Evolutionary conservation across 2,113 vertebrate genomes (phyloP), one percentile per base, ranked within the genome.

Genomic region (Chroicocephalus ridibundus): DNA sequence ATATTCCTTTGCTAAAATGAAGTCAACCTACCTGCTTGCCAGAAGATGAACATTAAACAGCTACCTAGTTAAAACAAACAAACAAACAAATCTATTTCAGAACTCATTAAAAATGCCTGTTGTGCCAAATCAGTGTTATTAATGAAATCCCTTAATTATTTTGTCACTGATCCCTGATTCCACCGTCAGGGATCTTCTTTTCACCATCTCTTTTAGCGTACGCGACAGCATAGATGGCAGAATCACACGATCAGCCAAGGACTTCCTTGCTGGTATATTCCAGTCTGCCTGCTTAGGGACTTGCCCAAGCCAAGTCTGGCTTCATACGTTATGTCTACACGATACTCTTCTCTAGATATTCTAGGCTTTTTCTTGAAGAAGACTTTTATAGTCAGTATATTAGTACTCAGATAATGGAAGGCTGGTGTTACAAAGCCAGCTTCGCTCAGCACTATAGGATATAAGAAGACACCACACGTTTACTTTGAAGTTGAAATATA

Each of bases 1-100:
- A 32, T 88, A 89, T 58, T 57, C 51, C 34, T 82, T 47, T 70
- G 32, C 66, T 82, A 93, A 94, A 96, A 91, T n/a, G 27, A 95
- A 86, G 75, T 88, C 9, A 55, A n/a, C 12, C 19, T 82, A 64
- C n/a, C 61, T 84, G 27, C 25, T 66, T 80, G 36, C 26, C 20
- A 70, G 24, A n/a, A 60, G 15, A 42, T 65, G 12, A 64, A 24
- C 54, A 51, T 64, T 60, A 76, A 80, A 66, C 47, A 65, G 16
- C 32, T 88, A 31, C 20, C 11, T 17, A 76, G 18, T 58, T 80
- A 25, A 62, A 88, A 49, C 18, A 77, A 65, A n/a, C 24, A 40
- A 80, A 31, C 6, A 40, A 52, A 44, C 13, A 49, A 46, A 38
- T 47, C 6, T 76, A 17, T 70, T 82, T 72, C 60, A 68, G 47